Evolutionary conservation across 2,113 vertebrate genomes (phyloP), one percentile per base, ranked within the genome.

Genomic region (Hystrix brachyura): DNA sequence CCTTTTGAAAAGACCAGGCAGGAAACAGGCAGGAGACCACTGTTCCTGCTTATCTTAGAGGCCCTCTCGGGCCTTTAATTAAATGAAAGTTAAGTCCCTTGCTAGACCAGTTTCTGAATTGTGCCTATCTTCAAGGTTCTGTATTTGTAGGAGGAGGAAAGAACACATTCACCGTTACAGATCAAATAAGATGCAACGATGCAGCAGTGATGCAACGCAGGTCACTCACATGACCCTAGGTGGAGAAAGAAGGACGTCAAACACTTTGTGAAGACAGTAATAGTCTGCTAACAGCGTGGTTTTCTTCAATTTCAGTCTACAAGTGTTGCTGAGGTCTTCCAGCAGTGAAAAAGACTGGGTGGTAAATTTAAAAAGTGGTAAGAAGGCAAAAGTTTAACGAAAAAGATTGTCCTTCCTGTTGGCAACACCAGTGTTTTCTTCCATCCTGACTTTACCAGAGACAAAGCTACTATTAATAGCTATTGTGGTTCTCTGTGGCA

Each of bases 1-100:
- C 86, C 32, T n/a, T 96, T 72, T 93, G 87, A 93, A 97, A 92
- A 94, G 96, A 90, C 51, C 83, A 82, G 71, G 84, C 38, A 53
- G 89, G 65, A 92, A 96, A 67, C 0, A 38, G n/a, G 78, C 84
- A 23, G 89, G 27, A 5, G 57, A 72, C 55, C 53, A 34, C 79
- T 65, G 62, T 65, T 83, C 82, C 74, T 23, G 53, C 84, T 94
- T 93, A 96, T 94, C 93, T 96, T 69, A 81, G 83, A 76, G 78
- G 96, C 76, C 46, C 38, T 93, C 80, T 51, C n/a, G 7, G 46
- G 4, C 65, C 83, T 81, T 92, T 92, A 87, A 94, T 81, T 96
- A 94, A 90, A 84, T 65, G 83, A 94, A 89, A 96, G 91, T 79
- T 38, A 15, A 32, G 74, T 81, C 89, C 80, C 43, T 93, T 51